phyloP scores from a whole-genome alignment of 2,113 vertebrate genomes.

The Tupaia chinensis region DNA sequence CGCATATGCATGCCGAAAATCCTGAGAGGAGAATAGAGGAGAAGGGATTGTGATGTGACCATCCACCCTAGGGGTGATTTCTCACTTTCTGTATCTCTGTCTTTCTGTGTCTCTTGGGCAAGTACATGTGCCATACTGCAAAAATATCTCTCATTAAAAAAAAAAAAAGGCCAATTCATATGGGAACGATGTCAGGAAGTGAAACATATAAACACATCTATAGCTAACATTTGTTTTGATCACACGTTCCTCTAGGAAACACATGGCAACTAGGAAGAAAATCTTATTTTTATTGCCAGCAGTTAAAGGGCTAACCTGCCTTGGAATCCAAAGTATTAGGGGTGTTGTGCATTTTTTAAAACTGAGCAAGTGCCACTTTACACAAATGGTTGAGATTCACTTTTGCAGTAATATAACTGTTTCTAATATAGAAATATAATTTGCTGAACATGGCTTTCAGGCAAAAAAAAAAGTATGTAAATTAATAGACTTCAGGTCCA shows the following conservation, averaged over 20 bases:
- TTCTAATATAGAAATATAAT: constrained; percentile 56
- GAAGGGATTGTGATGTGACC: too few species aligned
- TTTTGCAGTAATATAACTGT: constrained; percentile 52
- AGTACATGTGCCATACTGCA: too few species aligned
- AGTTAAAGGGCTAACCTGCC: constrained; percentile 77
- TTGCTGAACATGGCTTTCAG: constrained; percentile 54
- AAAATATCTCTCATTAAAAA: too few species aligned
- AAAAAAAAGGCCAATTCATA: constrained; percentile 66
- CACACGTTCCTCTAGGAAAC: constrained; percentile 68
- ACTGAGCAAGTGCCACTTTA: constrained; percentile 58
- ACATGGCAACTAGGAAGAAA: constrained; percentile 77
- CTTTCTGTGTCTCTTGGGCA: too few species aligned
- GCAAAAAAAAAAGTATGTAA: constrained; percentile 16
- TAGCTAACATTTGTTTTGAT: constrained; percentile 80
- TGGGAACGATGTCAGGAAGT: constrained; percentile 66
- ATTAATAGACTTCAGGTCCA: constrained; percentile 49
- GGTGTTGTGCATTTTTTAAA: constrained; percentile 54
- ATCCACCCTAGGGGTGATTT: too few species aligned
- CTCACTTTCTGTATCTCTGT: too few species aligned
- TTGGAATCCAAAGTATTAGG: constrained; percentile 72
- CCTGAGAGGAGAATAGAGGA: too few species aligned
- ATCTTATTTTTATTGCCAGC: constrained; percentile 72
- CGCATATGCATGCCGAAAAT: too few species aligned
- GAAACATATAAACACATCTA: constrained; percentile 80
- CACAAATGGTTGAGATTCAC: constrained; percentile 48